Base-by-base conservation (phyloP, 1,140 invertebrate genomes). In the Drosophila miranda region DNA sequence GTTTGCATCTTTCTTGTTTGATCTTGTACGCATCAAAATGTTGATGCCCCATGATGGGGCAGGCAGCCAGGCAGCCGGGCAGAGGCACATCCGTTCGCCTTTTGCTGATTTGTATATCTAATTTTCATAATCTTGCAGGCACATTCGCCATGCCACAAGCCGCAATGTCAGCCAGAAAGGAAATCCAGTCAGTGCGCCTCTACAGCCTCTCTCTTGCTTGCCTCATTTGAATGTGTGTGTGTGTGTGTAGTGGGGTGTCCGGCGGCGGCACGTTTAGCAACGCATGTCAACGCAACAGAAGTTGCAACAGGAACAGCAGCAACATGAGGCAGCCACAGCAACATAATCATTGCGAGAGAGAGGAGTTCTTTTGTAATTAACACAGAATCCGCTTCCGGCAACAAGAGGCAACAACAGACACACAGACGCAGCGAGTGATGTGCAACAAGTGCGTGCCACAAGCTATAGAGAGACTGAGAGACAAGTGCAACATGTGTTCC, bases 31-130 rank as follows among this genome's bases (percentile, higher is more conserved):
- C 79, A 83, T 83, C 75, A 82, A 70, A 38, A 80, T 63, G 62
- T 46, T 83, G 69, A 74, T 78, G 79, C 66, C 51, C 51, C 66
- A 56, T 68, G 78, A 67, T 81, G 79, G 34, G 34, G 34, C 61
- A 54, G 62, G 55, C 64, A 64, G 34, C 9, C 34, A 16, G 60
- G 51, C 44, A 30, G 9, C 69, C 59, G 9, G 7, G 6, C 30
- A 51, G 44, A 56, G 82, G 34, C 34, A 38, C 86, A 89, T 89
- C 86, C 86, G 86, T 89, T 69, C 66, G 63, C 34, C 34, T 38
- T 89, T 89, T 74, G 77, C 78, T 89, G 86, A 89, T 89, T 89
- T 89, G 86, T 89, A 89, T 89, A 89, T 89, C 80, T 89, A 89
- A 89, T 89, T 89, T 89, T 89, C 80, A 89, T 89, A 89, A 86